A percentile compares a stretch with the other conserved stretches of the same genome.
Conservation (phyloP, 1,140 invertebrate species). For the Chlorops oryzae region DNA sequence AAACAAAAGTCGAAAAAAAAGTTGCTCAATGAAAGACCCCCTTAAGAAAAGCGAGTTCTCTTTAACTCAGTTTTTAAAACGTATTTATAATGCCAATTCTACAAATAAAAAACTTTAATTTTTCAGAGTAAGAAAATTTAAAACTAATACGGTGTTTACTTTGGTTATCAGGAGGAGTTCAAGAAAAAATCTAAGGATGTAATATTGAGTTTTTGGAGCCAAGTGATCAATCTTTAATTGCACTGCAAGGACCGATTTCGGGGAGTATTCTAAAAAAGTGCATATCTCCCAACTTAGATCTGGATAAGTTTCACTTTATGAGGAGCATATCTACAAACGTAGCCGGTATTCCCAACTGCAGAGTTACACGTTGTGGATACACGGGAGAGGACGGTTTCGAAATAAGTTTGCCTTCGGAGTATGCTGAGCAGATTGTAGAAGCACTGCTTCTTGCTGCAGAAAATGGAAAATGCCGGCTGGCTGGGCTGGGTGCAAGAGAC, state of each 20-base stretch:
- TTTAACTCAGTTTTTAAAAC: too few species aligned
- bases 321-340: slow-evolving; percentile 62
- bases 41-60: too few species aligned
- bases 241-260: slow-evolving; percentile 86
- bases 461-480: slow-evolving; percentile 64
- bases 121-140: too few species aligned
- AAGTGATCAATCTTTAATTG: slow-evolving; percentile 72
- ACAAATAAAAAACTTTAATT: too few species aligned
- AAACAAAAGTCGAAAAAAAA: too few species aligned
- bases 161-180: too few species aligned
- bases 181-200: too few species aligned
- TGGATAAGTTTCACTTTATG: slow-evolving; percentile 85
- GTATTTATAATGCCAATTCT: too few species aligned
- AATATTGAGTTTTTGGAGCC: slow-evolving; percentile 71
- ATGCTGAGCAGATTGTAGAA: slow-evolving; percentile 58
- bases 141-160: too few species aligned
- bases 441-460: slow-evolving; percentile 57
- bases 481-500: slow-evolving; percentile 91
- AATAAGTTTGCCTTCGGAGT: slow-evolving; percentile 72
- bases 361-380: slow-evolving; percentile 95
- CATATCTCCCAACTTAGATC: slow-evolving; percentile 52
- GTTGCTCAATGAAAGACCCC: too few species aligned
- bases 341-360: slow-evolving; percentile 64
- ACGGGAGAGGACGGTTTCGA: slow-evolving; percentile 96
- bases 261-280: slow-evolving; percentile 63